phyloP scores from a whole-genome alignment of 2,113 vertebrate species.

The Ptilorrhoa leucosticta region DNA sequence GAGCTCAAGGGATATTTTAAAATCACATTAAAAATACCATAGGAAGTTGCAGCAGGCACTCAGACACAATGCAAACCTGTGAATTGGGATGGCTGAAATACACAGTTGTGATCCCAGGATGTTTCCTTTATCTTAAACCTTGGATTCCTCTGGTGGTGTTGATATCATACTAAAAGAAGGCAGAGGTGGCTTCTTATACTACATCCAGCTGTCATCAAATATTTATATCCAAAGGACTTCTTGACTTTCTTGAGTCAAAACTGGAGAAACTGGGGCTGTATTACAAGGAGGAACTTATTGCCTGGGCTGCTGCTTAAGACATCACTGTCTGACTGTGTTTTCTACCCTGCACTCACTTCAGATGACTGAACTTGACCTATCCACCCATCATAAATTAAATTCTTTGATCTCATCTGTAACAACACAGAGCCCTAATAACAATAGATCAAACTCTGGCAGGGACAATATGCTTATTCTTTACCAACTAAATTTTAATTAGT shows the following conservation, averaged over 20 bases:
- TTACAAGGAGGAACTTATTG: neutral
- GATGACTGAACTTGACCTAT: conserved; percentile 52
- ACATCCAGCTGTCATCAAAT: neutral
- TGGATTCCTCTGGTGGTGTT: neutral
- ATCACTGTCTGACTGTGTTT: neutral
- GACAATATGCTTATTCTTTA: conserved; percentile 48
- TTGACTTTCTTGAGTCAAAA: neutral
- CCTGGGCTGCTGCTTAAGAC: conserved; percentile 17
- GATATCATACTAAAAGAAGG: neutral
- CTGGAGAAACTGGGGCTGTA: neutral
- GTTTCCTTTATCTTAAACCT: neutral
- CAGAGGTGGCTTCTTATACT: neutral
- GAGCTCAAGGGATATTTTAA: neutral
- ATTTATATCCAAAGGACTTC: neutral
- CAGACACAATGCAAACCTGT: neutral
- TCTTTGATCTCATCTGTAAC: conserved; percentile 68
- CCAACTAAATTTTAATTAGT: conserved; percentile 60
- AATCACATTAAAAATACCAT: neutral
- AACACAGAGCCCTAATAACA: conserved; percentile 47
- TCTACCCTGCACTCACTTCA: conserved; percentile 11
- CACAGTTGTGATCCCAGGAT: neutral
- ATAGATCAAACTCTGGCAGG: conserved; percentile 28
- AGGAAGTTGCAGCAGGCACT: neutral
- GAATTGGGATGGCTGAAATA: neutral
- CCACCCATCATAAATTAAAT: conserved; percentile 68